Base-by-base conservation (phyloP, 1,140 invertebrate genomes). In the Penaeus chinensis region DNA sequence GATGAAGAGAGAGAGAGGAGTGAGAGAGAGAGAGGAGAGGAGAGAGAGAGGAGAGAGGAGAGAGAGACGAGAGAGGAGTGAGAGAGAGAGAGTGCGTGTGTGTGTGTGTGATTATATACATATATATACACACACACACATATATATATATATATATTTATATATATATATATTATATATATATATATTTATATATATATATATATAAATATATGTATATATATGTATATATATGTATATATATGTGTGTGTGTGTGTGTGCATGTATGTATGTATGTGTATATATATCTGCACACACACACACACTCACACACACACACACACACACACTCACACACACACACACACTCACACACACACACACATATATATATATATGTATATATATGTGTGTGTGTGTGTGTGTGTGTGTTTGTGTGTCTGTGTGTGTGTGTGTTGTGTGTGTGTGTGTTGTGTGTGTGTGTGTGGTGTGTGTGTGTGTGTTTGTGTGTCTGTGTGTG, bases 141-240 rank as follows among this genome's bases (percentile, higher is more conserved):
- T 66, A 66, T 66, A 66, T 66, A 66, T 66, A 66, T 66, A 66
- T 66, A 66, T 66, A 66, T 66, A 66, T 66, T 7, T 66, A 66
- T 66, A 66, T 66, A 66, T 66, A 66, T 66, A 66, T 66, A 66
- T 66, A 66, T 66, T n/a, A n/a, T n/a, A 66, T 66, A 66, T 66
- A 66, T 66, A 66, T 66, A 66, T 66, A 66, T 66, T n/a, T 66
- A 66, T 18, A 66, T 66, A 66, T 66, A 66, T 66, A 66, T 66
- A 66, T 66, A 66, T 66, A 66, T 66, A 18, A n/a, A 66, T 66
- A 66, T 66, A 66, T 66, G 27, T 66, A 66, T 66, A 66, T 66
- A 66, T 66, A 66, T 66, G 27, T 66, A 66, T 66, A 66, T 66
- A 66, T 66, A 66, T 66, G 27, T 66, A 66, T 66, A 66, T 66